Base-by-base conservation (phyloP, 2,797 vertebrate genomes). In the Australoheros facetus region DNA sequence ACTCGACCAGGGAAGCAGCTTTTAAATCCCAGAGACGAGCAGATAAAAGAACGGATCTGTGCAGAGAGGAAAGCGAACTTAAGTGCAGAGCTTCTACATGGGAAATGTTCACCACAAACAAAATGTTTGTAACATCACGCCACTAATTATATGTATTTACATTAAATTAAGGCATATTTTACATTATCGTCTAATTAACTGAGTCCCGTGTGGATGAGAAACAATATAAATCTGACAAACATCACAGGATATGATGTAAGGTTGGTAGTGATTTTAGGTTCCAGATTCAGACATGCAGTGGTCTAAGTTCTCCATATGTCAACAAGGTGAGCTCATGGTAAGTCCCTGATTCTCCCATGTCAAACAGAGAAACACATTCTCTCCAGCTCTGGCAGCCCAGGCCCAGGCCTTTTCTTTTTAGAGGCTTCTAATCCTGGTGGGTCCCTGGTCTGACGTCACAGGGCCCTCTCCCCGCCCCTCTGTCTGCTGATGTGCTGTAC, bases 371-470 rank as follows among this genome's bases (percentile, higher is more conserved):
- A 89, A 88, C 91, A 91, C 79, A 81, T 85, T 90, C 78, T 90
- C 91, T 85, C 83, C 73, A 73, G 81, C 82, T 91, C 88, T 85
- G 86, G 85, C 89, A 89, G 79, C 87, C 71, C 76, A 64, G 85
- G 80, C 81, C 74, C 62, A 91, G 83, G 77, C 84, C 89, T 92
- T 93, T 91, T 91, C 97, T 97, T 98, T 99, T 97, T 98, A 99
- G 97, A 97, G 97, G 96, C 95, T 98, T 97, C 98, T 99, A 99
- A 99, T 98, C 96, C 96, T 98, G 97, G 97, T 96, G 94, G 95
- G 95, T 91, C 75, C 80, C 92, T 48, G 48, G 23, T 42, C 81
- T 98, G 96, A 98, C 97, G 96, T 99, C 98, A 98, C 93, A 84
- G 91, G 84, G 75, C 71, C 87, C 84, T 74, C 87, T 71, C 77